phyloP scores from a whole-genome alignment of 2,113 vertebrate species.

The Telmatochromis sp. region DNA sequence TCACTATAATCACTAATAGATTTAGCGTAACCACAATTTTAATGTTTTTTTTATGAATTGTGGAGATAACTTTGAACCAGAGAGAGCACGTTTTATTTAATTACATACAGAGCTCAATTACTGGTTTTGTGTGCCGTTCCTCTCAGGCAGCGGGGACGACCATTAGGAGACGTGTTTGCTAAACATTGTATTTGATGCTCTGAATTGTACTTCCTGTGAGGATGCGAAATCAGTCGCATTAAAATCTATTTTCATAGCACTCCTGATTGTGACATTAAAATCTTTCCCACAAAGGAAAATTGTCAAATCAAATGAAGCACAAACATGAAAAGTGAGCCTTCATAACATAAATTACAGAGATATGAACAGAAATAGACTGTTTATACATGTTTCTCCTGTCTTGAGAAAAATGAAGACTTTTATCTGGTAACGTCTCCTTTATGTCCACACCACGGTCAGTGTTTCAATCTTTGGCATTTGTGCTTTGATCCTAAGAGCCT shows the following conservation, averaged over 20 bases:
- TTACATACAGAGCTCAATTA: neutral
- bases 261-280: accelerated
- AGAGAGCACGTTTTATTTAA: slow-evolving; percentile 10
- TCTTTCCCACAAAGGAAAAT: neutral
- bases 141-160: neutral
- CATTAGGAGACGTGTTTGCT: neutral
- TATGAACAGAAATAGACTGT: neutral
- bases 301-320: neutral
- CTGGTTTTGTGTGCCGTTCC: neutral
- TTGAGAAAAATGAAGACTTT: neutral
- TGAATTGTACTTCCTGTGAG: neutral
- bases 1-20: slow-evolving; percentile 24
- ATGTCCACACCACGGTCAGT: accelerated
- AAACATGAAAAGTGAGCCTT: accelerated
- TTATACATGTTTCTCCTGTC: neutral
- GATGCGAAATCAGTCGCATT: neutral
- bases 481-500: neutral
- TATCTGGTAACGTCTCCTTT: neutral
- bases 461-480: neutral
- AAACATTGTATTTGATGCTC: neutral
- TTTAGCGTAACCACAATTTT: neutral
- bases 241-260: neutral
- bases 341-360: neutral
- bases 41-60: slow-evolving; percentile 13
- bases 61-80: neutral